Base-by-base conservation (phyloP, 2,888 invertebrate genomes). In the Uloborus plumipes region DNA sequence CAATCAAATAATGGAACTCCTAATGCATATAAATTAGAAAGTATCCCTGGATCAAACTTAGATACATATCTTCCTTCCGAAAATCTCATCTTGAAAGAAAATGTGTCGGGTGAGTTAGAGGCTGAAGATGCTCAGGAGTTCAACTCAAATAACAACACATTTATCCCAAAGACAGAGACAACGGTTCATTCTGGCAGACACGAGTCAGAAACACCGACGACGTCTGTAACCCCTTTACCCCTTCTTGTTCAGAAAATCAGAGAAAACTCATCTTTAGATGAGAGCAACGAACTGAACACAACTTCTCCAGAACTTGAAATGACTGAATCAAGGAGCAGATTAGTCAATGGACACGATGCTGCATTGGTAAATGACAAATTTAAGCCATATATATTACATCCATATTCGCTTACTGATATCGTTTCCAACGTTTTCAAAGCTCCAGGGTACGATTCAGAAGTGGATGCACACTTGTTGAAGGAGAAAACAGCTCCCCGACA, bases 371-470 rank as follows among this genome's bases (percentile, higher is more conserved):
- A 2, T 14, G 31, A 61, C n/a, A 11, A 11, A 26, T 13, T 31
- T 7, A 39, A 39, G 49, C n/a, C n/a, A 2, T 22, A 72, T 11
- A 3, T 39, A 9, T 18, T 64, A 1, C 80, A 62, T 31, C 64
- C 80, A 3, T 74, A 72, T 64, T 61, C 65, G 0, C 16, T 73
- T 14, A 62, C 20, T 31, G 80, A 74, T 39, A 62, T 80, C 9
- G 64, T 80, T n/a, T 74, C 80, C 13, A 62, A 70, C 9, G 80
- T 80, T 15, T 80, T 80, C 59, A 80, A 80, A 53, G 80, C 80
- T n/a, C 80, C 80, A 0, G 80, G 80, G 20, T 80, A 80, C 20
- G 80, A 80, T 50, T 69, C 74, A 13, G 80, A 80, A 58, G 73
- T 80, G 2, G 39, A 39, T 11, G 39, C 39, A 39, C 74, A 80